Evolutionary conservation across 2,113 vertebrate genomes (phyloP), one percentile per base, ranked within the genome.

Genomic region (Ciconia stormi): DNA sequence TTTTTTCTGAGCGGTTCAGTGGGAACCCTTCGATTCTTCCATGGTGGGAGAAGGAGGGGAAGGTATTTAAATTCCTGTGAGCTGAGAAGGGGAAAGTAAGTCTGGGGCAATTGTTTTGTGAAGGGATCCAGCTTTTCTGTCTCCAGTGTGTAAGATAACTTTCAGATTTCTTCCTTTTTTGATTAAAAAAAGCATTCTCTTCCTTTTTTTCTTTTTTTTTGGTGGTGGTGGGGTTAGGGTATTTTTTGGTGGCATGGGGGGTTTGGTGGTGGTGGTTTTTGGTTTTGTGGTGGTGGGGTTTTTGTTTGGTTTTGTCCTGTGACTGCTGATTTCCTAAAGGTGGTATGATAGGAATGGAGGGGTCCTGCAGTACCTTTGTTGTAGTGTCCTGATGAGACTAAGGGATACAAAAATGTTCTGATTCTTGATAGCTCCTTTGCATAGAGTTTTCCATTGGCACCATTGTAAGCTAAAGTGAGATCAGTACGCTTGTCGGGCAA

Each of bases 381-480:
- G 76, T 29, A 26, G 52, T 40, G 27, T 62, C n/a, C 50, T 40
- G 12, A 13, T 2, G 7, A 50, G 15, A 50, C 10, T 7, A 44
- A 15, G 15, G 38, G 63, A 8, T 36, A 32, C 16, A 59, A 11
- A 32, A 70, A 19, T 4, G 6, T 32, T 77, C 7, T 29, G 29
- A 9, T 50, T 58, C 13, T 50, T 27, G 40, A 20, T 55, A 46
- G 40, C 25, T 62, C 14, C 32, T 72, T 46, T 42, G 13, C 11
- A 6, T 19, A 2, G 20, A 6, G 1, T 29, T 78, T 18, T 76
- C n/a, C 29, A 16, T 15, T n/a, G 40, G 16, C 21, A 6, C 25
- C 6, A 0, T 6, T 50, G 59, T 61, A 49, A 58, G 16, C 21
- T 25, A 0, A 21, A 17, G 1, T 13, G 52, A 32, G 44, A 12